Evolutionary conservation across 2,888 invertebrate genomes (phyloP).

Genomic region (Atrina japonica): DNA sequence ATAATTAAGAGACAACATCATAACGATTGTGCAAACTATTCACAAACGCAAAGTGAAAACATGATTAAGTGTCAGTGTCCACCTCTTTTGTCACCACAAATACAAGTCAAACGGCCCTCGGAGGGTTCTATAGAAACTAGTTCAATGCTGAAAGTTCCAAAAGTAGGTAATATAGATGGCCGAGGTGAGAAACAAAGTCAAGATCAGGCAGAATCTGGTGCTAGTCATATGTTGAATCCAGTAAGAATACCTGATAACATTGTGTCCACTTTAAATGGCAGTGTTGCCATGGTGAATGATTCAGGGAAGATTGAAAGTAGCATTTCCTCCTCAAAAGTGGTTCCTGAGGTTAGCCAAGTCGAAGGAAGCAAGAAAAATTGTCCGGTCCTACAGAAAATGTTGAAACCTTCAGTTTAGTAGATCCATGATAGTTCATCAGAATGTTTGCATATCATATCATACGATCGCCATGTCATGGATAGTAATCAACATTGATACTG

Average conservation of each 20-base stretch:
- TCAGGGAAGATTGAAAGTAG: constrained; percentile 11
- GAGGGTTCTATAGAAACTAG: constrained; percentile 12
- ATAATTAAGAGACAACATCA: constrained; percentile 9
- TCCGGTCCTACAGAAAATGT: constrained; percentile 58
- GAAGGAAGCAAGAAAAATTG: constrained; percentile 41
- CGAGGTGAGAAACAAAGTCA: background rate
- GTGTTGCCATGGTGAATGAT: constrained; percentile 16
- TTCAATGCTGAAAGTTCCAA: constrained; percentile 26
- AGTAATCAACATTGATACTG: too few relatives aligned
- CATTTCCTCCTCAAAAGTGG: constrained; percentile 8
- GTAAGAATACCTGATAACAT: constrained; percentile 11
- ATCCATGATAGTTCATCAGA: too few relatives aligned
- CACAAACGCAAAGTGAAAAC: constrained; percentile 2
- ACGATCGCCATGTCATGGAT: too few relatives aligned
- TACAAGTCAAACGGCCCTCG: constrained; percentile 28
- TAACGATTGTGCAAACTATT: constrained; percentile 34
- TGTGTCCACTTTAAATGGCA: background rate
- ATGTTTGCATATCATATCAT: too few relatives aligned
- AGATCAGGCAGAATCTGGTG: constrained; percentile 34
- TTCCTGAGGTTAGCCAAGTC: background rate
- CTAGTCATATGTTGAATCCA: constrained; percentile 36
- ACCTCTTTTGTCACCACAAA: constrained; percentile 3
- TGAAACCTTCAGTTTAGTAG: constrained; percentile 39
- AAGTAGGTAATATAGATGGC: constrained; percentile 12
- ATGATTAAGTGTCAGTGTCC: constrained; percentile 1